Base-by-base conservation (phyloP, 2,888 invertebrate species). In the Orthosia incerta region DNA sequence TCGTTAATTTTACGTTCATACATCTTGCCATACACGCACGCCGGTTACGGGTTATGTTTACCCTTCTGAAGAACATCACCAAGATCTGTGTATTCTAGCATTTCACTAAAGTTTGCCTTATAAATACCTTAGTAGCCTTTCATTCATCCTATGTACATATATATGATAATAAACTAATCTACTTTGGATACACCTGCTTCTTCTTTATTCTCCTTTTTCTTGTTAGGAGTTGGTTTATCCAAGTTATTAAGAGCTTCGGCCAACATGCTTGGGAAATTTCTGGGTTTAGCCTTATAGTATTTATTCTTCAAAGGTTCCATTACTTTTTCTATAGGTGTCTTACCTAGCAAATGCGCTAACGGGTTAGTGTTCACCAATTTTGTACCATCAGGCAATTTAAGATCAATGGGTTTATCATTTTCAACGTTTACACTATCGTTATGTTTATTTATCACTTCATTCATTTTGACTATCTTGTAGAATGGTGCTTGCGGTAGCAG, bases 391-490 rank as follows among this genome's bases (percentile, higher is more conserved):
- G 95, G 91, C 1, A 96, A 69, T 12, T 89, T 86, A 0, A 91
- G 72, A 9, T 85, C 80, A 1, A 77, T 48, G 0, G 60, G 67
- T 9, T 68, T 50, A 2, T 59, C 23, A 4, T 60, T 56, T 0
- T 60, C 56, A 0, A 48, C 39, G 0, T 1, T 72, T 56, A 1
- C 73, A 66, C 0, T 76, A 1, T 77, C 64, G 0, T 72, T 69
- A 0, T 63, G 20, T 0, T 84, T 71, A 0, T 85, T 75, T 4
- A 90, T 20, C 0, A 92, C 87, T 0, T 93, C 92, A 4, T 92
- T 90, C 0, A 95, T 88, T 83, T 94, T 95, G 0, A 96, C 91
- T 0, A 96, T 96, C 65, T 95, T 96, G 77, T 87, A 96, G 67
- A 66, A 96, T 0, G 96, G 96, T 0, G 96, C 95, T 77, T 94